Base-by-base conservation (phyloP, 2,797 vertebrate genomes). In the Scyliorhinus canicula region DNA sequence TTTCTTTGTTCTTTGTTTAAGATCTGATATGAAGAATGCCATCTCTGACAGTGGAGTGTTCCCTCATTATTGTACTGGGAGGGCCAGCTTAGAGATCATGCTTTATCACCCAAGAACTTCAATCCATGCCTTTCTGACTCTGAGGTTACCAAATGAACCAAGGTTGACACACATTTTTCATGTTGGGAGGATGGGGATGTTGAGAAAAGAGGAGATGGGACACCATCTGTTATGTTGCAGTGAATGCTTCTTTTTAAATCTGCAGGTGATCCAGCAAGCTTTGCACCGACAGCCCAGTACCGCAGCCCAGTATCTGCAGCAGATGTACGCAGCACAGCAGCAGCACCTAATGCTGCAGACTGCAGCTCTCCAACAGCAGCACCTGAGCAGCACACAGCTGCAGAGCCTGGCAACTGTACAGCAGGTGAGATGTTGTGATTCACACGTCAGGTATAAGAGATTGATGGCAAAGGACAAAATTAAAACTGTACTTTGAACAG, bases 321-420 rank as follows among this genome's bases (percentile, higher is more conserved):
- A 99, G 96, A 99, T 99, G 98, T 99, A 99, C 0, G 98, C 98
- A 3, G 98, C 98, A 57, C 98, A 99, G 95, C 98, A 99, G 97
- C 98, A 99, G 96, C 98, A 99, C 96, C 96, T 99, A 95, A 98
- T 99, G 98, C 97, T 99, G 95, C 98, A 99, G 96, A 98, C 98
- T 0, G 98, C 98, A 26, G 98, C 98, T 86, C 97, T 99, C 95
- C 98, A 99, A 96, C 98, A 99, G 97, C 98, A 99, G 96, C 98
- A 98, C 95, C 96, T 98, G 79, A 97, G 97, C 96, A 97, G 97
- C 96, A 96, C 97, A 79, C 98, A 98, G 95, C 98, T 98, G 95
- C 98, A 98, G 97, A 98, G 98, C 96, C 97, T 98, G 95, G 98
- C 98, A 96, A 97, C 97, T 35, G 97, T 98, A 95, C 98, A 98